Evolutionary conservation across 2,797 vertebrate genomes (phyloP), one percentile per base, ranked within the genome.

Genomic region (Coreius guichenoti): DNA sequence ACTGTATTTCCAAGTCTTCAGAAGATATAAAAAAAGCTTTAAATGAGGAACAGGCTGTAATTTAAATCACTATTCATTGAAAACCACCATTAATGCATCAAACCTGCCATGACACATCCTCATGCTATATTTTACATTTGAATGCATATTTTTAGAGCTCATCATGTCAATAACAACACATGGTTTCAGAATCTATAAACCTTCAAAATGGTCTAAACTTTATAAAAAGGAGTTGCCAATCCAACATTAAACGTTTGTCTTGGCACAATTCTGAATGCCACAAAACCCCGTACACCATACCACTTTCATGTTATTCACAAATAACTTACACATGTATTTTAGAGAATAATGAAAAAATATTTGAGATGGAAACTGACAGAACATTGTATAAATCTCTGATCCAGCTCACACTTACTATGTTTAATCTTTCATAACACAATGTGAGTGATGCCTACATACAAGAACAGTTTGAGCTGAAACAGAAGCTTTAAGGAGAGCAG

Each of bases 301-400:
- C 36, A 73, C 43, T 16, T 13, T 56, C 23, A 16, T 16, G 14
- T 78, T 11, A 77, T 61, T 17, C 21, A 17, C 21, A 58, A 39
- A 77, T 58, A 61, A 61, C 9, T 49, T 19, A 19, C 49, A 51
- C 31, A 19, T 77, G 23, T 26, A 17, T 39, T 77, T 39, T 43
- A 16, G 16, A 43, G 4, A 77, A 77, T 16, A 56, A 54, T 36
- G 5, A 86, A 79, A 79, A 83, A 85, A 80, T 75, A 74, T 83
- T 81, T 86, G 12, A 31, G 12, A 87, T 78, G 67, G 90, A 84
- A 86, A 86, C 83, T 89, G 87, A 89, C 84, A 78, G 36, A 77
- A 26, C 54, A 61, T 4, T 86, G 65, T 80, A 56, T 80, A 89
- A 86, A 88, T 89, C 70, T 82, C 78, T 88, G 86, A 87, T 61